Conservation (phyloP, 1,140 invertebrate genomes). For the Zaprionus kolodkinae region DNA sequence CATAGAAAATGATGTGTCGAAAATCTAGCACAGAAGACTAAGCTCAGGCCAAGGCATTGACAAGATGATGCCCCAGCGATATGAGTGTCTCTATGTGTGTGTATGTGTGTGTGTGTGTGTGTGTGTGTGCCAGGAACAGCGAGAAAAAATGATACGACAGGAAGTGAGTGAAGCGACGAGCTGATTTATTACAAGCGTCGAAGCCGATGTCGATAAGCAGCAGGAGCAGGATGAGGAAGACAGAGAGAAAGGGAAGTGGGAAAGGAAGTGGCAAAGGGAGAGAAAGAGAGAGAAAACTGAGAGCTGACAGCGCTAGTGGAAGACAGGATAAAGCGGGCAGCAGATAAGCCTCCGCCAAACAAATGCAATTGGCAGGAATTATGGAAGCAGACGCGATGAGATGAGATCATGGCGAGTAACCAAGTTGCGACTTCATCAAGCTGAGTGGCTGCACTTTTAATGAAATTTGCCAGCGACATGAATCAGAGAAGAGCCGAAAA, state of each 20-base stretch:
- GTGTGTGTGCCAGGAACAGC: slow-evolving; percentile 48
- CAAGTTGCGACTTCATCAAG: slow-evolving; percentile 54
- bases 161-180: slow-evolving; percentile 47
- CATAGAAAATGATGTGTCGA: slow-evolving; percentile 77
- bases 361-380: slow-evolving; percentile 77
- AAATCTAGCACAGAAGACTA: slow-evolving; percentile 51
- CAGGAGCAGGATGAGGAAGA: slow-evolving; percentile 28
- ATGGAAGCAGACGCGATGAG: slow-evolving; percentile 39
- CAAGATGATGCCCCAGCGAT: slow-evolving; percentile 60
- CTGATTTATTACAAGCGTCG: slow-evolving; percentile 71
- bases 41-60: slow-evolving; percentile 61
- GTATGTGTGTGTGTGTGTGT: slow-evolving; percentile 31
- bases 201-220: slow-evolving; percentile 54
- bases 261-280: not conserved
- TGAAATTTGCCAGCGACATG: slow-evolving; percentile 56
- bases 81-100: slow-evolving; percentile 23
- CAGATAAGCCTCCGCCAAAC: slow-evolving; percentile 39
- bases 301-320: not conserved
- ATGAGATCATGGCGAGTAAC: slow-evolving; percentile 27
- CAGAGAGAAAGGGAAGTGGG: not conserved
- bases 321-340: not conserved
- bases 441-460: slow-evolving; percentile 70
- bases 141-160: slow-evolving; percentile 33
- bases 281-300: slow-evolving; percentile 6
- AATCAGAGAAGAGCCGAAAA: slow-evolving; percentile 20